Conservation (phyloP, 2,113 vertebrate genomes). For the Apeltes quadracus region DNA sequence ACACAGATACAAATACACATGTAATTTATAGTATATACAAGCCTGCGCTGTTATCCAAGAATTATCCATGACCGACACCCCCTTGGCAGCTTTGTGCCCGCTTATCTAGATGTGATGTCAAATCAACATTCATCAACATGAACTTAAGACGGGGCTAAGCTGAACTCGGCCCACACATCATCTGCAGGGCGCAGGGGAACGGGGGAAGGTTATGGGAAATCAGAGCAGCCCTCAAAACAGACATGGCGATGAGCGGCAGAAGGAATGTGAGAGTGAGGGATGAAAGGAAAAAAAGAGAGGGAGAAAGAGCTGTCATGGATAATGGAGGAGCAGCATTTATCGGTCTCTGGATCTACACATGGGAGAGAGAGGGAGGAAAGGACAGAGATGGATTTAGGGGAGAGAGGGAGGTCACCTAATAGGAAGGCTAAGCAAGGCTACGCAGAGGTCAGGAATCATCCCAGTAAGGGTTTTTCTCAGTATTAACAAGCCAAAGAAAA, state of each 20-base stretch:
- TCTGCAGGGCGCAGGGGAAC: slow-evolving; percentile 35
- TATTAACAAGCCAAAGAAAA: slow-evolving; percentile 45
- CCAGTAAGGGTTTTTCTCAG: slow-evolving; percentile 13
- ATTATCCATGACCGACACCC: slow-evolving; percentile 45
- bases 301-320: slow-evolving; percentile 64
- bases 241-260: slow-evolving; percentile 59
- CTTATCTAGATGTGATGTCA: slow-evolving; percentile 68
- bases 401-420: slow-evolving; percentile 38
- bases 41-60: slow-evolving; percentile 35
- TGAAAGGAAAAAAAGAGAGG: slow-evolving; percentile 49
- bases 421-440: slow-evolving; percentile 62
- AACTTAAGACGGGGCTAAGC: slow-evolving; percentile 38
- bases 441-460: slow-evolving; percentile 46
- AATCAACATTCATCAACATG: slow-evolving; percentile 66
- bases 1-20: not conserved
- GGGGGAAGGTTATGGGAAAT: slow-evolving; percentile 66
- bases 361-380: slow-evolving; percentile 42
- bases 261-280: slow-evolving; percentile 64
- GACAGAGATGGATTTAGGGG: slow-evolving; percentile 24
- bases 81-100: slow-evolving; percentile 51
- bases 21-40: not conserved
- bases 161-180: slow-evolving; percentile 59
- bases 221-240: slow-evolving; percentile 53
- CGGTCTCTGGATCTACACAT: slow-evolving; percentile 61
- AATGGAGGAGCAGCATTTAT: slow-evolving; percentile 73